Evolutionary conservation across 1,140 invertebrate species (phyloP).

Genomic region (Procambarus virginalis): DNA sequence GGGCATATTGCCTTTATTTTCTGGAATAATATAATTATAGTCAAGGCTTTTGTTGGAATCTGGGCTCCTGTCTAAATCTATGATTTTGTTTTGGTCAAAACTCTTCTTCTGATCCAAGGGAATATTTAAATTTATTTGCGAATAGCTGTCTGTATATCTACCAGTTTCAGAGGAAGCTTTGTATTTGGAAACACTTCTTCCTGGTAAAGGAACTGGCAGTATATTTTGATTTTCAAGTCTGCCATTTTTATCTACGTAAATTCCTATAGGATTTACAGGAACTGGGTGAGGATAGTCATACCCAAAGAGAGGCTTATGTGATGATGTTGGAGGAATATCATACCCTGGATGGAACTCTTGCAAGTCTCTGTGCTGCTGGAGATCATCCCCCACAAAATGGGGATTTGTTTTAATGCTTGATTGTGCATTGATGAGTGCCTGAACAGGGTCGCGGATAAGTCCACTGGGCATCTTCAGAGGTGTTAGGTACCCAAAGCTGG

Average conservation of each 20-base stretch:
- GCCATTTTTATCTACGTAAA: background rate
- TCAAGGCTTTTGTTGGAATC: conserved; percentile 4
- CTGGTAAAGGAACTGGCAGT: conserved; percentile 12
- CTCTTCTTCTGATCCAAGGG: conserved; percentile 41
- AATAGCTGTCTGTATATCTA: background rate
- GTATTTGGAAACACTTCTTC: conserved; percentile 44
- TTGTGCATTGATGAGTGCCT: background rate
- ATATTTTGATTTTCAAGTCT: background rate
- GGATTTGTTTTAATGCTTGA: conserved; percentile 2
- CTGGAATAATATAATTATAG: conserved; percentile 29
- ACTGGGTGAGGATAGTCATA: conserved; percentile 55
- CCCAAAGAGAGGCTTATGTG: conserved; percentile 30
- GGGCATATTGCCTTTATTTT: background rate
- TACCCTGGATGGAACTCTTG: conserved; percentile 53
- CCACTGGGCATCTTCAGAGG: conserved; percentile 13
- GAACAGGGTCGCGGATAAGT: background rate
- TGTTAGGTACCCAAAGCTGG: conserved; percentile 47
- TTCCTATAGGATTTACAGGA: conserved; percentile 40
- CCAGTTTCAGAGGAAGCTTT: conserved; percentile 8
- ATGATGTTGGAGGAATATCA: conserved; percentile 50
- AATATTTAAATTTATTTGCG: conserved; percentile 50
- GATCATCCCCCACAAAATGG: conserved; percentile 14
- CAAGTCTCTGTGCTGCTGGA: conserved; percentile 47
- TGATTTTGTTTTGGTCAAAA: conserved; percentile 32
- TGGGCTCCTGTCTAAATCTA: conserved; percentile 2